Evolutionary conservation across 2,888 invertebrate species (phyloP), one percentile per base, ranked within the genome.

Genomic region (Hydropsyche betteni): DNA sequence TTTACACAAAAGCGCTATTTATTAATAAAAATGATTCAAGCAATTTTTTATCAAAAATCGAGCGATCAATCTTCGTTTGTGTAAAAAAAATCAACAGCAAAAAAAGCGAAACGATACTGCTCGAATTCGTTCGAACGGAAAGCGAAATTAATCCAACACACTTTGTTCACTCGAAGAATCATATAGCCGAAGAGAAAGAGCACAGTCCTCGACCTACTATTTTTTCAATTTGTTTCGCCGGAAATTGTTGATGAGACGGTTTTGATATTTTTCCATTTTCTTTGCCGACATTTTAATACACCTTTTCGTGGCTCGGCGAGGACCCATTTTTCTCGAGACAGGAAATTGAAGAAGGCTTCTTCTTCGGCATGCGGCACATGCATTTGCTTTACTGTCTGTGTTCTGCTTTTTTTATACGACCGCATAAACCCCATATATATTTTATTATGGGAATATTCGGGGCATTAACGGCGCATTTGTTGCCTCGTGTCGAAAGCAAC

Each of bases 191-290:
- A 44, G 44, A 44, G 44, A 44, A 44, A 52, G n/a, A 52, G 24
- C 7, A 6, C 55, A 10, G 6, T 55, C 55, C 7, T 16, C 24
- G 24, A 55, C 55, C 24, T 50, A 52, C 34, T 8, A 16, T 55
- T 58, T 71, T 75, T 75, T 75, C 75, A 71, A 71, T 75, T 69
- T 64, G 44, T 71, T 36, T 51, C 44, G 24, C 76, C 76, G 76
- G 76, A 76, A 76, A 76, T 76, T 76, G 69, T 68, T 68, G 73
- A 73, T 76, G 76, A 75, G 58, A 75, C 38, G 72, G 52, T 36
- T 71, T 51, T 75, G 52, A 71, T 51, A 71, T 75, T 71, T 75
- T 71, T 71, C 53, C 72, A 71, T 75, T 75, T 75, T 71, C 72
- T 71, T 52, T 51, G 33, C 10, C 51, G 75, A 75, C 72, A 75